Evolutionary conservation across 2,113 vertebrate genomes (phyloP).

Genomic region (Halichoeres trimaculatus): DNA sequence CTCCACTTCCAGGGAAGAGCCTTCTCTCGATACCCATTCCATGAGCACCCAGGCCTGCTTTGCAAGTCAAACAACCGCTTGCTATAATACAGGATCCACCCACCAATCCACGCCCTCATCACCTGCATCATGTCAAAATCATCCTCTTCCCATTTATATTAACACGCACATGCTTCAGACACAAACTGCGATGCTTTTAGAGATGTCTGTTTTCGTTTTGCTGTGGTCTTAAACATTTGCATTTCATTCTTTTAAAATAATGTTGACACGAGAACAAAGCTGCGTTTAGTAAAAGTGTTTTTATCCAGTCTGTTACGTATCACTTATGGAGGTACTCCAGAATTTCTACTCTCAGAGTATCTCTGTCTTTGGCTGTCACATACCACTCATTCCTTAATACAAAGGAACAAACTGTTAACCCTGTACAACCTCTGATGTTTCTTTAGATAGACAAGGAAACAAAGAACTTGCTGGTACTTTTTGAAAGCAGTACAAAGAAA

Average conservation of each 20-base stretch:
- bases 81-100: slow-evolving; percentile 39
- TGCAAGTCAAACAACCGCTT: slow-evolving; percentile 84
- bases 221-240: slow-evolving; percentile 30
- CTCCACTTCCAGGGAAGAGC: slow-evolving; percentile 59
- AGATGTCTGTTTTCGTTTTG: slow-evolving; percentile 27
- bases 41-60: slow-evolving; percentile 74
- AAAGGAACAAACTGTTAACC: slow-evolving; percentile 69
- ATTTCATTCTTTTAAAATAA: slow-evolving; percentile 42
- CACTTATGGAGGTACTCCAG: slow-evolving; percentile 34
- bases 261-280: neutral
- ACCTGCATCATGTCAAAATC: slow-evolving; percentile 28
- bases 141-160: slow-evolving; percentile 25
- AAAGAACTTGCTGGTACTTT: slow-evolving; percentile 4
- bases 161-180: slow-evolving; percentile 13
- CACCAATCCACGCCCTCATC: slow-evolving; percentile 53
- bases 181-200: slow-evolving; percentile 27
- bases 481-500: neutral
- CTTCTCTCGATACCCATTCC: slow-evolving; percentile 29
- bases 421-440: slow-evolving; percentile 55
- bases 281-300: slow-evolving; percentile 32
- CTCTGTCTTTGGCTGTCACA: slow-evolving; percentile 64
- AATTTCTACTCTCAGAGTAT: slow-evolving; percentile 46
- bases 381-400: slow-evolving; percentile 74
- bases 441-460: slow-evolving; percentile 22
- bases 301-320: slow-evolving; percentile 41